Evolutionary conservation across 1,140 invertebrate genomes (phyloP).

Genomic region (Tetragonula clypearis): DNA sequence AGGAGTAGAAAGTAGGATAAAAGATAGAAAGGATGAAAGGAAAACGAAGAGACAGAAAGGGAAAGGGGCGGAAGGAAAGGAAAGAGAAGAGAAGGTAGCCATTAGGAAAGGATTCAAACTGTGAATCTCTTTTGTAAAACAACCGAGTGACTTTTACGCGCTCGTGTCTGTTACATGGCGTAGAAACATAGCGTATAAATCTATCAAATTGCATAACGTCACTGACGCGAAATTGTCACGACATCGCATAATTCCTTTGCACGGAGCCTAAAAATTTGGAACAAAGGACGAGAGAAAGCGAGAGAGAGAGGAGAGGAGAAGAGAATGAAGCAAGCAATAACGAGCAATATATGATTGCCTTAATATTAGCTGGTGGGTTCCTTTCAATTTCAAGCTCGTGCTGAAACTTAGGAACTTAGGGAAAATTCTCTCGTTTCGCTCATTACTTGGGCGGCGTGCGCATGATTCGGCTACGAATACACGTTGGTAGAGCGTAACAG

Average conservation of each 20-base stretch:
- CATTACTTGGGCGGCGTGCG: conserved; percentile 48
- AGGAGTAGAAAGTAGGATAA: too few species aligned
- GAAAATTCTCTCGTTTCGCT: conserved; percentile 61
- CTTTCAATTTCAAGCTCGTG: conserved; percentile 40
- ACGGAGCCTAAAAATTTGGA: neutral
- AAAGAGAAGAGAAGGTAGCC: neutral
- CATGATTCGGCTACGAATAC: neutral
- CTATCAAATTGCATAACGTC: neutral
- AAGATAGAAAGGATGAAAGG: too few species aligned
- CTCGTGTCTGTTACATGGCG: neutral
- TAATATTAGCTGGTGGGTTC: conserved; percentile 42
- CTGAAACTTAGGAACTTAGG: neutral
- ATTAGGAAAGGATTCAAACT: too few species aligned
- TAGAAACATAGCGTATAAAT: neutral
- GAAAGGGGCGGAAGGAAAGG: too few species aligned
- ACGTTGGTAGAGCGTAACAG: conserved; percentile 42
- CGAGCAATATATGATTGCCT: conserved; percentile 24
- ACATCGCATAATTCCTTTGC: neutral
- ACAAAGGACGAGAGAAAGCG: neutral
- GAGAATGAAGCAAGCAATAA: neutral
- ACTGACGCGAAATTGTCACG: neutral
- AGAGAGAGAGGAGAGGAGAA: neutral
- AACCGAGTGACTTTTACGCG: neutral
- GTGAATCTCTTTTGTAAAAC: neutral
- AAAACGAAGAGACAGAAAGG: too few species aligned